Percentiles rank a stretch among this genome's conserved stretches.
phyloP scores from a whole-genome alignment of 2,113 vertebrate genomes.

The Perca schrenkii region DNA sequence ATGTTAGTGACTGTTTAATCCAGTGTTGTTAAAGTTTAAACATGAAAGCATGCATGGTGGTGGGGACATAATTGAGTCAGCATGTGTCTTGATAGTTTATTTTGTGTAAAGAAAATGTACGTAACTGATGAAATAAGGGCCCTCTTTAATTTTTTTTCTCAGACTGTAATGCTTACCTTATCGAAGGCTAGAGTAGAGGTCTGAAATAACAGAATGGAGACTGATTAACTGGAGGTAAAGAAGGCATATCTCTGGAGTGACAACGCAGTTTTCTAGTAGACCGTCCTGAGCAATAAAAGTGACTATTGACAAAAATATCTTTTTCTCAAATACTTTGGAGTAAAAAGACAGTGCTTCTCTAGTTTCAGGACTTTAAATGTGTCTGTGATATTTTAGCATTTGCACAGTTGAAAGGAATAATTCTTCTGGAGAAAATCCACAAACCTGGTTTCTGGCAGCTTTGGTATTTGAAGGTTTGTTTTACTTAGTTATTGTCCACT shows the following conservation, averaged over 20 bases:
- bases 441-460: conserved; percentile 40
- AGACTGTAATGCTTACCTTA: neutral
- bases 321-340: neutral
- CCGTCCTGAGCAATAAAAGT: neutral
- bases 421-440: conserved; percentile 44
- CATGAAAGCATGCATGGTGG: conserved; percentile 48
- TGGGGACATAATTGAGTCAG: conserved; percentile 65
- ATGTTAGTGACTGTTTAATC: conserved; percentile 34
- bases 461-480: neutral
- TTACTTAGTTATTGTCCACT: neutral
- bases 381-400: conserved; percentile 54
- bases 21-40: conserved; percentile 43
- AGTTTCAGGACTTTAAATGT: conserved; percentile 32
- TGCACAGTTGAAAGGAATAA: conserved; percentile 23
- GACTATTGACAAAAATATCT: neutral
- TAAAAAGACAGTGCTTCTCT: conserved; percentile 24
- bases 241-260: conserved; percentile 45
- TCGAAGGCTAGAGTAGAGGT: neutral
- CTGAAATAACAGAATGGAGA: neutral
- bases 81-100: conserved; percentile 58
- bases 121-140: conserved; percentile 28
- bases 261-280: neutral
- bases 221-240: neutral
- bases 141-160: conserved; percentile 21
- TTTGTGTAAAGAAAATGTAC: conserved; percentile 24